Percentiles rank a stretch among this genome's conserved stretches.
phyloP scores from a whole-genome alignment of 2,888 invertebrate species.

The Ecliptopera silaceata region DNA sequence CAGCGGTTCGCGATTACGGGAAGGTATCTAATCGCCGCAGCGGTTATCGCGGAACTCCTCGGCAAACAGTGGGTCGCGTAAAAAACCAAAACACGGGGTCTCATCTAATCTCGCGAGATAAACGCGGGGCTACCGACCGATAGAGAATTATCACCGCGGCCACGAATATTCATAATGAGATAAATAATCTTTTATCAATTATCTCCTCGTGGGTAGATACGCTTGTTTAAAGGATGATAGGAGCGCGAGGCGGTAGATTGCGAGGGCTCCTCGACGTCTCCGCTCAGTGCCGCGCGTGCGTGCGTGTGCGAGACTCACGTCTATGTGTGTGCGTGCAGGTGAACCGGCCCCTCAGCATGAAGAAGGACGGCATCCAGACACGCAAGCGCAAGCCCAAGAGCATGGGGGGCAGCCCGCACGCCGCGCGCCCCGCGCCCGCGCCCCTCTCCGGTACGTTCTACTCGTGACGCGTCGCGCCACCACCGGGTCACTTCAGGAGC shows the following conservation, averaged over 20 bases:
- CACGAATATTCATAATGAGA: conserved; percentile 83
- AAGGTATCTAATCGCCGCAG: conserved; percentile 75
- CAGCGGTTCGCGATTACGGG: conserved; percentile 25
- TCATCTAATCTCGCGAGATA: conserved; percentile 82
- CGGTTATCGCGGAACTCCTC: conserved; percentile 81
- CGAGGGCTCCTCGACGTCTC: conserved; percentile 63
- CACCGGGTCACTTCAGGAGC: conserved; percentile 5
- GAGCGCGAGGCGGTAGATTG: conserved; percentile 68
- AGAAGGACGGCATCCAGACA: conserved; percentile 99
- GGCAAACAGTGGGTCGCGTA: conserved; percentile 79
- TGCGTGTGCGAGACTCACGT: conserved; percentile 16
- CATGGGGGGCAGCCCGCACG: conserved; percentile 69
- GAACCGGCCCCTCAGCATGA: conserved; percentile 97
- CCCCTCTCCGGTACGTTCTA: conserved; percentile 65
- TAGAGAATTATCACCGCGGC: conserved; percentile 79
- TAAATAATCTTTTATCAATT: conserved; percentile 83
- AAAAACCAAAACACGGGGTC: conserved; percentile 82
- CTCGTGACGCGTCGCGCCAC: conserved; percentile 5
- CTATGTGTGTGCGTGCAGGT: conserved; percentile 83
- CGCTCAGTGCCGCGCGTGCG: conserved; percentile 9
- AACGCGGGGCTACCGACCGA: conserved; percentile 82
- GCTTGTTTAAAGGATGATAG: conserved; percentile 81
- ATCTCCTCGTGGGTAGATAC: conserved; percentile 77
- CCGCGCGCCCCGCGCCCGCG: conserved; percentile 50
- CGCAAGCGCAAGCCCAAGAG: conserved; percentile 96